phyloP scores from a whole-genome alignment of 2,888 invertebrate genomes.

The Spodoptera picta region DNA sequence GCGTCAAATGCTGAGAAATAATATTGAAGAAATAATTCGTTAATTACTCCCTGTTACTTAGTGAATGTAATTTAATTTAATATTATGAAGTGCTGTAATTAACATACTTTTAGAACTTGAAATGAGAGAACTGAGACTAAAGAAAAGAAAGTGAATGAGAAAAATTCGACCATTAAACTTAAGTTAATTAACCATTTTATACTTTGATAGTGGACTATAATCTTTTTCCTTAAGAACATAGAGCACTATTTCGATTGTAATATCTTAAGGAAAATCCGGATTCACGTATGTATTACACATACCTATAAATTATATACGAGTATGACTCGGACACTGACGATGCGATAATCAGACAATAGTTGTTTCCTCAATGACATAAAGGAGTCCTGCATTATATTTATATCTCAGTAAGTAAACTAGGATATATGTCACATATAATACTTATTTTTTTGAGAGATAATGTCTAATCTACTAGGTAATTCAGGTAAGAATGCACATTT shows the following conservation, averaged over 20 bases:
- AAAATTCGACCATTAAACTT: constrained; percentile 1
- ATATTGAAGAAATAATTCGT: constrained; percentile 31
- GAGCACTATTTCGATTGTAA: not conserved
- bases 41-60: constrained; percentile 39
- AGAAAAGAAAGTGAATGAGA: not conserved
- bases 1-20: constrained; percentile 39
- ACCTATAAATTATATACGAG: constrained; percentile 1
- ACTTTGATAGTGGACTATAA: not conserved
- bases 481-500: no score
- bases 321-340: constrained; percentile 2
- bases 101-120: constrained; percentile 23
- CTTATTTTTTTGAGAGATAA: no score
- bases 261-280: no score
- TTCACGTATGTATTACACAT: not conserved
- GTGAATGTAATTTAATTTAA: constrained; percentile 23
- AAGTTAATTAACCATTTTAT: not conserved
- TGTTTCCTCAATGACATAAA: constrained; percentile 31
- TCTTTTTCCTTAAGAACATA: not conserved
- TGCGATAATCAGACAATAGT: constrained; percentile 2
- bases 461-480: no score
- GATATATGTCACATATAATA: no score
- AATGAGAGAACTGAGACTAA: constrained; percentile 10
- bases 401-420: no score
- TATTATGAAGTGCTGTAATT: constrained; percentile 34
- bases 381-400: constrained; percentile 8